These are phyloP conservation scores for Catalaphyllia jardinei DNA, from an alignment of 64 coral and sea anemone genomes.

Conservation along the genomic window DNA sequence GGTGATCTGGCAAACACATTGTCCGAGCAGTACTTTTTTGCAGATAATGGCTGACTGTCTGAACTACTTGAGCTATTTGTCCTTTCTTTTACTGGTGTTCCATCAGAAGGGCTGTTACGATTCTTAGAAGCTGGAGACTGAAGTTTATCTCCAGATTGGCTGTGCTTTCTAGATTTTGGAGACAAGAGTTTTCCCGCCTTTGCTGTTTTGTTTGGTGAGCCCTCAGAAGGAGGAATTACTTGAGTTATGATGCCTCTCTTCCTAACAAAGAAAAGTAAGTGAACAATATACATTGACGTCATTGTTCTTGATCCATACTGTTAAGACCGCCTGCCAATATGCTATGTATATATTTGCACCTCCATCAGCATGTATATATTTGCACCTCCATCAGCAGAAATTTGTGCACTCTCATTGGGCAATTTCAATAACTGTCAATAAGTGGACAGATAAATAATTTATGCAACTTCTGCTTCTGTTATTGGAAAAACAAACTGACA, in stretches of 20 bases:
- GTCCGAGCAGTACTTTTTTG: constrained; percentile 13
- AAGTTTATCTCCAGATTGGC: constrained; percentile 6
- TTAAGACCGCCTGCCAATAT: too few species aligned
- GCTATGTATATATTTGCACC: too few species aligned
- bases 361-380: too few species aligned
- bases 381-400: too few species aligned
- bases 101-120: background rate
- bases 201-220: background rate
- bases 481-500: too few species aligned
- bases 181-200: constrained; percentile 46
- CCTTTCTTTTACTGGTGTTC: constrained; percentile 6
- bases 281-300: background rate
- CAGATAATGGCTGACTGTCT: constrained; percentile 34
- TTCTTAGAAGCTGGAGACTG: constrained; percentile 1
- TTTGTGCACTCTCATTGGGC: too few species aligned
- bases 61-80: constrained; percentile 30
- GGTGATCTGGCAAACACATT: background rate
- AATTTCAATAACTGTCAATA: too few species aligned
- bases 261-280: constrained; percentile 56
- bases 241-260: constrained; percentile 63
- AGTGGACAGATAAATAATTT: too few species aligned
- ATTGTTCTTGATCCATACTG: background rate
- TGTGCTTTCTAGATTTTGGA: constrained; percentile 47
- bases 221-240: constrained; percentile 79
- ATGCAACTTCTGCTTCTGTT: too few species aligned